Evolutionary conservation across 2,888 invertebrate genomes (phyloP).

Genomic region (Archaeoteleia sp.): DNA sequence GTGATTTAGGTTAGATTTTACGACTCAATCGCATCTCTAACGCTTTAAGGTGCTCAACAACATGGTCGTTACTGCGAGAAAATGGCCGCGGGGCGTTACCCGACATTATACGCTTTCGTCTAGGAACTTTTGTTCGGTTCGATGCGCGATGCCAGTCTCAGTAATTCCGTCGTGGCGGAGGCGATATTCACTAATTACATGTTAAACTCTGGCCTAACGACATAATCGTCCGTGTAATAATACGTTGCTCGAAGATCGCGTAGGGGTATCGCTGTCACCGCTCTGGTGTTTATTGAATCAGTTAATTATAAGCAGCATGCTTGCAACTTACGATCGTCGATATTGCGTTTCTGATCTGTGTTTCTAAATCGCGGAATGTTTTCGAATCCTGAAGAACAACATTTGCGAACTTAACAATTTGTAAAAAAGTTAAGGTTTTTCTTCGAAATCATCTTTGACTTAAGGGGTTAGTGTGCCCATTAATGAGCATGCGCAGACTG

Average conservation of each 20-base stretch:
- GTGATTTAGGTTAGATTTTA: constrained; percentile 47
- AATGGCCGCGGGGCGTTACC: constrained; percentile 24
- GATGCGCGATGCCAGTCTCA: not conserved
- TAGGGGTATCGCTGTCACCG: constrained; percentile 61
- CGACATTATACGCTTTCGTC: constrained; percentile 41
- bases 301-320: constrained; percentile 51
- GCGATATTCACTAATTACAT: constrained; percentile 60
- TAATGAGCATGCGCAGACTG: no score
- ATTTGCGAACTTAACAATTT: no score
- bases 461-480: no score
- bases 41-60: constrained; percentile 21
- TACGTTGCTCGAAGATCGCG: constrained; percentile 54
- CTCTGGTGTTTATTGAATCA: constrained; percentile 65
- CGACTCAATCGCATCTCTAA: constrained; percentile 37
- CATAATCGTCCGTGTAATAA: constrained; percentile 64
- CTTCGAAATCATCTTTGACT: no score
- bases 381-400: no score
- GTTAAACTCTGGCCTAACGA: constrained; percentile 60
- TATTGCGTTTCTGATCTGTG: no score
- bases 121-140: constrained; percentile 23
- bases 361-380: no score
- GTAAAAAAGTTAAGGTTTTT: no score
- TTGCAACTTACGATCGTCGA: no score
- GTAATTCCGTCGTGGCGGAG: constrained; percentile 38
- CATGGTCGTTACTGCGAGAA: constrained; percentile 20